Percentiles rank a stretch among this genome's conserved stretches.
Evolutionary conservation across 2,797 vertebrate genomes (phyloP).

Genomic region (Synaphobranchus kaupii): DNA sequence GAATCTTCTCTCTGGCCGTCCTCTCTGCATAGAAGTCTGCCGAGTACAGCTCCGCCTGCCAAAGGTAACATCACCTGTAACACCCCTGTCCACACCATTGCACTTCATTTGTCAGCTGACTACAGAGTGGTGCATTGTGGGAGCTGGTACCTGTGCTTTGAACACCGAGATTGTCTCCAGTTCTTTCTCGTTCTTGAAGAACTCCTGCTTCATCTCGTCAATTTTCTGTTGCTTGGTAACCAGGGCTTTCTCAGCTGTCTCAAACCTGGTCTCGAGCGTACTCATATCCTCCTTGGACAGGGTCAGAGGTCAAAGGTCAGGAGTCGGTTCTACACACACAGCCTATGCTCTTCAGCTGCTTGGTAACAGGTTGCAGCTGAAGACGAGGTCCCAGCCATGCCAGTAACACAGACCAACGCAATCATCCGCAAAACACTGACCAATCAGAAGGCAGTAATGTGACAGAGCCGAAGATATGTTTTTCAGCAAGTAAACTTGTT

Average conservation of each 20-base stretch:
- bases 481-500: no score
- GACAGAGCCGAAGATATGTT: no score
- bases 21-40: conserved; percentile 96
- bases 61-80: neutral
- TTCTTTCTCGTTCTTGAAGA: conserved; percentile 85
- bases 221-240: conserved; percentile 86
- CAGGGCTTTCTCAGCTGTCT: conserved; percentile 83
- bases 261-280: conserved; percentile 73
- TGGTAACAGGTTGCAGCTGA: neutral
- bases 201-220: conserved; percentile 86
- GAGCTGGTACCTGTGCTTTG: conserved; percentile 81
- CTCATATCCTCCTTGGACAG: conserved; percentile 59
- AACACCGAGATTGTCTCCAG: conserved; percentile 88
- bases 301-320: neutral
- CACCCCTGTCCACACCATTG: neutral
- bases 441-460: no score
- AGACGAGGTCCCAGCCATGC: no score
- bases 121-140: neutral
- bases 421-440: no score
- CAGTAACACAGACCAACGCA: no score
- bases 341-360: neutral
- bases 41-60: conserved; percentile 91
- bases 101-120: neutral
- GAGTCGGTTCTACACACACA: neutral
- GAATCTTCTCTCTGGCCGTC: conserved; percentile 92